A percentile compares a stretch with the other conserved stretches of the same genome.
Conservation (phyloP, 2,113 vertebrate species). For the Plecturocebus donacophilus region DNA sequence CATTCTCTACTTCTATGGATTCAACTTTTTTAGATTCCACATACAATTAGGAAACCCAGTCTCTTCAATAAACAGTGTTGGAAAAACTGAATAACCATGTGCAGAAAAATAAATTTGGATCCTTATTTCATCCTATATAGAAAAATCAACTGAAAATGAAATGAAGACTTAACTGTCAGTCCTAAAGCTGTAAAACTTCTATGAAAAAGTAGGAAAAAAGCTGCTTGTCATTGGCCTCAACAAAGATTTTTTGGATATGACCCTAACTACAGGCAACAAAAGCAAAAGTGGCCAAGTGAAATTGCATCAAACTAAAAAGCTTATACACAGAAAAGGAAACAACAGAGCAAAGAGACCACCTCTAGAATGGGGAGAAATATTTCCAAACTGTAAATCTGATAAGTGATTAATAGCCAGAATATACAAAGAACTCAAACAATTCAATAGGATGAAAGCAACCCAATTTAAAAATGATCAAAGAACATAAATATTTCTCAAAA, state of each 20-base stretch:
- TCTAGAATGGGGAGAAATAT: background rate
- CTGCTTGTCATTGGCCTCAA: no score
- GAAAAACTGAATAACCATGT: background rate
- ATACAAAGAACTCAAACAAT: background rate
- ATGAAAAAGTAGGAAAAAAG: background rate
- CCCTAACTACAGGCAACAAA: background rate
- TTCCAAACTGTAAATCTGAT: background rate
- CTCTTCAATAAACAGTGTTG: background rate
- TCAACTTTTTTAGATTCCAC: background rate
- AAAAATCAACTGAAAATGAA: background rate
- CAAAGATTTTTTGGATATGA: background rate
- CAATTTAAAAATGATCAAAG: background rate
- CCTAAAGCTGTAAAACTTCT: background rate
- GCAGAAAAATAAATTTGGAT: background rate
- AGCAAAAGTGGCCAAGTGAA: background rate
- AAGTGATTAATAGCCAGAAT: background rate
- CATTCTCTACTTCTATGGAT: background rate
- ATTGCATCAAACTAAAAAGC: background rate
- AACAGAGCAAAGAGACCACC: background rate
- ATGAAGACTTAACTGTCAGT: background rate
- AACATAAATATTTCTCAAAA: background rate
- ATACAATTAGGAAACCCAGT: background rate
- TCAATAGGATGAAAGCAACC: background rate
- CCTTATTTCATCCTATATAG: background rate
- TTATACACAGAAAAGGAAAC: background rate